These are phyloP conservation scores for Tiphia femorata DNA, from an alignment of 2,888 invertebrate species.

Conservation along the genomic window DNA sequence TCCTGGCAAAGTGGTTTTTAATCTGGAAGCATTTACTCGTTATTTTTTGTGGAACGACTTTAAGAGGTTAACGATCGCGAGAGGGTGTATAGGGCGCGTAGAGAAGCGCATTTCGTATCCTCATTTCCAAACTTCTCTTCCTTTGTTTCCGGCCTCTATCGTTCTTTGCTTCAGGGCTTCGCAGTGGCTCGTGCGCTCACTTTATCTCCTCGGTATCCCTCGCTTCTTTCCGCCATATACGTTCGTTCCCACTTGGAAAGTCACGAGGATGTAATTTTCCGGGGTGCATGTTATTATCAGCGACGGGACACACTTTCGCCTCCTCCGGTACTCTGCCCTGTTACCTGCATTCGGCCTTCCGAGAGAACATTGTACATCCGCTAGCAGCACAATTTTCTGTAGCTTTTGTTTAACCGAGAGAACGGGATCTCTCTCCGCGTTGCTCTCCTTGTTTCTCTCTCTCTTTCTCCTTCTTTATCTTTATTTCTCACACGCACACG, in stretches of 20 bases:
- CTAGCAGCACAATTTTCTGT: too few relatives aligned
- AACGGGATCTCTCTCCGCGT: too few relatives aligned
- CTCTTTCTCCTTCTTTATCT: constrained; percentile 9
- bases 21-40: too few relatives aligned
- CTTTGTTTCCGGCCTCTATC: not conserved
- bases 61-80: not conserved
- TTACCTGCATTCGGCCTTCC: constrained; percentile 21
- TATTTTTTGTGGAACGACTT: too few relatives aligned
- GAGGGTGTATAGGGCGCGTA: not conserved
- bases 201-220: constrained; percentile 1
- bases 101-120: not conserved
- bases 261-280: constrained; percentile 48
- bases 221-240: constrained; percentile 1
- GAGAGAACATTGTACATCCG: constrained; percentile 10
- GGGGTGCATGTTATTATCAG: constrained; percentile 42
- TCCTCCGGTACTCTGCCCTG: constrained; percentile 12
- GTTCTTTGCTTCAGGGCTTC: not conserved
- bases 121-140: constrained; percentile 1
- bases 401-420: too few relatives aligned
- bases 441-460: too few relatives aligned
- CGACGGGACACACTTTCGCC: constrained; percentile 26
- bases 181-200: not conserved
- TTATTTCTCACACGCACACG: constrained; percentile 1
- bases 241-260: constrained; percentile 17
- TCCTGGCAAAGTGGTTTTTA: too few relatives aligned